Conservation (phyloP, 1,140 invertebrate genomes). For the Drosophila albomicans region DNA sequence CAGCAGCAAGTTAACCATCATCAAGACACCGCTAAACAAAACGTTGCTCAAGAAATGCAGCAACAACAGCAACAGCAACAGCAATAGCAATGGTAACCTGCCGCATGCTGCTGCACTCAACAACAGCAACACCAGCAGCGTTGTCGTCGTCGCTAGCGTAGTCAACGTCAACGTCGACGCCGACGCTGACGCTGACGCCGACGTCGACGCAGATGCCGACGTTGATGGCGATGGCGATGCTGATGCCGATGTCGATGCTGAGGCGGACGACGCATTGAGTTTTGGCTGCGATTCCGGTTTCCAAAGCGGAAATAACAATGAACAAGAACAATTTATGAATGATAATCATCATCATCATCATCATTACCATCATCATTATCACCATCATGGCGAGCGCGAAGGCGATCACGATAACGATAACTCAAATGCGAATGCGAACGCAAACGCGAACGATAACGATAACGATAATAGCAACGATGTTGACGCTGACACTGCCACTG, state of each 20-base stretch:
- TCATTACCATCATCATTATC: constrained; percentile 66
- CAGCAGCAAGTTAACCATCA: constrained; percentile 69
- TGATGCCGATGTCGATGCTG: neutral
- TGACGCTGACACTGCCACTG: constrained; percentile 17
- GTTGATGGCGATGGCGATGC: constrained; percentile 5
- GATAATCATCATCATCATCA: constrained; percentile 71
- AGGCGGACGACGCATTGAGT: constrained; percentile 41
- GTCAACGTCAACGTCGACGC: constrained; percentile 11
- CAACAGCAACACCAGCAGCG: constrained; percentile 33
- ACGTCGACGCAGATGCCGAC: constrained; percentile 8
- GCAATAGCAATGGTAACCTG: constrained; percentile 47
- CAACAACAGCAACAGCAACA: constrained; percentile 53
- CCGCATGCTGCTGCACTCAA: constrained; percentile 33
- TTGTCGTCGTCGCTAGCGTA: constrained; percentile 8
- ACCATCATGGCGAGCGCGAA: constrained; percentile 56
- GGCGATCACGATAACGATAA: constrained; percentile 24
- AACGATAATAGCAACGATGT: constrained; percentile 34
- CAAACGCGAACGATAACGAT: constrained; percentile 26
- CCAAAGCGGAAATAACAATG: constrained; percentile 79
- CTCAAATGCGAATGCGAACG: constrained; percentile 8
- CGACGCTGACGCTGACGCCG: constrained; percentile 7
- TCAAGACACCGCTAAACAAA: constrained; percentile 79
- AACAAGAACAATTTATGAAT: constrained; percentile 77
- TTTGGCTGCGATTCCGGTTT: constrained; percentile 76
- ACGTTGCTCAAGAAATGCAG: constrained; percentile 81